Base-by-base conservation (phyloP, 2,888 invertebrate species). In the Exocentrus adspersus region DNA sequence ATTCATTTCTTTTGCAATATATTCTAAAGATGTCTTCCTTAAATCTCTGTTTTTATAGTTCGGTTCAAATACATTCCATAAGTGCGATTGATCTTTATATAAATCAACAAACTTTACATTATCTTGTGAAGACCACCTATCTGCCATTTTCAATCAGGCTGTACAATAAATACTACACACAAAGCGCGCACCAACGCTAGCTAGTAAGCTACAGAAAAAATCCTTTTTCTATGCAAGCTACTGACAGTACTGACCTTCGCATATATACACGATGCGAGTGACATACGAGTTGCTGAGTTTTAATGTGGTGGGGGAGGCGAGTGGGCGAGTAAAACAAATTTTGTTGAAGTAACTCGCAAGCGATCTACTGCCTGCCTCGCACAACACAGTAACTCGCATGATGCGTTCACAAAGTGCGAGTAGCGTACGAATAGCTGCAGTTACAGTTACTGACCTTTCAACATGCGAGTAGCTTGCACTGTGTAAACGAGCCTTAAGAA, bases 221-320 rank as follows among this genome's bases (percentile, higher is more conserved):
- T 3, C n/a, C 37, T n/a, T 37, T 37, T 37, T 3, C 42, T 14
- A 16, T 3, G 42, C 14, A 16, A 42, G 42, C 3, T 42, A 16
- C 16, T 16, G 12, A 37, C 2, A n/a, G 7, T 42, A 42, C 5
- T 42, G 5, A 42, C 5, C 1, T 37, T 42, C 10, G 42, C 42
- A 9, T 42, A 42, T n/a, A n/a, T 42, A 42, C 42, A 42, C 42
- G 42, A 42, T 42, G 42, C 42, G 42, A 42, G 42, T 42, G 42
- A 42, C 42, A 42, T 42, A 9, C 37, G 37, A 37, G n/a, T n/a
- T 37, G 37, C 37, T 37, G 37, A 37, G 37, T 6, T 37, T 6
- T 37, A n/a, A 37, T n/a, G 2, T 42, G 42, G 10, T 42, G 42
- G 42, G 16, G 16, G 42, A 42, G 42, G 42, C 42, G 42, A 42